Evolutionary conservation across 2,113 vertebrate genomes (phyloP).

Genomic region (Isichthys henryi): DNA sequence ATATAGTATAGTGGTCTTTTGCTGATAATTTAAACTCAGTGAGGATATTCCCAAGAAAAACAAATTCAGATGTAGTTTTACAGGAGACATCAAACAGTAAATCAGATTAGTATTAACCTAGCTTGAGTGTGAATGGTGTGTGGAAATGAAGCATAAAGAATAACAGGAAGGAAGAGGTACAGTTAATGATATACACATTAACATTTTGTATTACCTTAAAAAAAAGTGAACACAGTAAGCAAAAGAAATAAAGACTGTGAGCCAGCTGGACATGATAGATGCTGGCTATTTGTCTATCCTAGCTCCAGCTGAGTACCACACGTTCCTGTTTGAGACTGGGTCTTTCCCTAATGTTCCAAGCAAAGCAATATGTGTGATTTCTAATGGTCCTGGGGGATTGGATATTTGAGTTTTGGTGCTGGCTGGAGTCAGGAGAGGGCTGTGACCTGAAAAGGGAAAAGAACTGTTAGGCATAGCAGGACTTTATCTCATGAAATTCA

Average conservation of each 20-base stretch:
- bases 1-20: background rate
- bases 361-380: background rate
- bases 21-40: background rate
- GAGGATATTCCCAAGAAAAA: background rate
- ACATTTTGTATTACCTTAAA: background rate
- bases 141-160: background rate
- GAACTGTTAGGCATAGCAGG: background rate
- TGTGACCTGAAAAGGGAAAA: background rate
- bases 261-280: background rate
- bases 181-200: background rate
- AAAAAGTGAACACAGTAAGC: background rate
- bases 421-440: background rate
- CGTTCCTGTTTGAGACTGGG: background rate
- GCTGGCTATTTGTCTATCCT: background rate
- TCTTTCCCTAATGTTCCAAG: background rate
- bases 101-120: background rate
- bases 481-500: background rate
- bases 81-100: background rate
- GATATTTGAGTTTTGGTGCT: background rate
- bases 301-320: background rate
- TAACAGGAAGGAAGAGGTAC: background rate
- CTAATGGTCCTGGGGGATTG: background rate
- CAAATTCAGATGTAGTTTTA: background rate
- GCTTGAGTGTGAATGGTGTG: background rate
- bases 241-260: background rate